phyloP scores from a whole-genome alignment of 2,888 invertebrate genomes.

The Coenonympha glycerion region DNA sequence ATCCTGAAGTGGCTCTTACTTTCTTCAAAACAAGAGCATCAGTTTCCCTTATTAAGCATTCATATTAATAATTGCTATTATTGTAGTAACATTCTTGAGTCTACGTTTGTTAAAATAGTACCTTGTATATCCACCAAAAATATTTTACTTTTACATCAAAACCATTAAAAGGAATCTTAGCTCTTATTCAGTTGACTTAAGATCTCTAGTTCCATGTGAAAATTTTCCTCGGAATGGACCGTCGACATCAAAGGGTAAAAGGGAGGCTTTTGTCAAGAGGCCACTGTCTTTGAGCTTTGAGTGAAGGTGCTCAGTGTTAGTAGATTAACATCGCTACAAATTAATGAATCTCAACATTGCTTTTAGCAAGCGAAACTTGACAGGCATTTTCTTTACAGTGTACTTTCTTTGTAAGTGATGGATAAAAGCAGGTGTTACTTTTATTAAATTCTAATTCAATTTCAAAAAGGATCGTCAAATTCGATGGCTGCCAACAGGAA shows the following conservation, averaged over 20 bases:
- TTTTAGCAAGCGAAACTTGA: background rate
- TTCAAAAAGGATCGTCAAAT: too few species aligned
- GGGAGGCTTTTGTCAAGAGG: constrained; percentile 23
- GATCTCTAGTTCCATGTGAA: background rate
- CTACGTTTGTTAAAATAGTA: constrained; percentile 15
- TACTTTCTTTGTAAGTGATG: too few species aligned
- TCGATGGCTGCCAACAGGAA: too few species aligned
- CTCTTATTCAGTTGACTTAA: background rate
- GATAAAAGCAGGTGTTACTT: too few species aligned
- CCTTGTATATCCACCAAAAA: background rate
- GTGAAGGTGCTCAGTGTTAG: background rate
- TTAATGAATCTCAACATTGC: background rate
- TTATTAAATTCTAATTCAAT: too few species aligned
- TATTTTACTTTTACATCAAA: background rate
- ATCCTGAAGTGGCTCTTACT: too few species aligned
- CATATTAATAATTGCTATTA: constrained; percentile 8
- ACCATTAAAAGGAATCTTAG: background rate
- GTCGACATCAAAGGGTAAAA: constrained; percentile 7
- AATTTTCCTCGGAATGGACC: background rate
- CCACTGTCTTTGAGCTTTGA: constrained; percentile 21
- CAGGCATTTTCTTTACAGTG: too few species aligned
- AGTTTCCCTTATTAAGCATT: constrained; percentile 14
- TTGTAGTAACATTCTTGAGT: constrained; percentile 13
- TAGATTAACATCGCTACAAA: background rate
- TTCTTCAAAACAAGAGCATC: too few species aligned